A percentile compares a stretch with the other conserved stretches of the same genome.
Conservation (phyloP, 2,113 vertebrate genomes). For the Apus apus region DNA sequence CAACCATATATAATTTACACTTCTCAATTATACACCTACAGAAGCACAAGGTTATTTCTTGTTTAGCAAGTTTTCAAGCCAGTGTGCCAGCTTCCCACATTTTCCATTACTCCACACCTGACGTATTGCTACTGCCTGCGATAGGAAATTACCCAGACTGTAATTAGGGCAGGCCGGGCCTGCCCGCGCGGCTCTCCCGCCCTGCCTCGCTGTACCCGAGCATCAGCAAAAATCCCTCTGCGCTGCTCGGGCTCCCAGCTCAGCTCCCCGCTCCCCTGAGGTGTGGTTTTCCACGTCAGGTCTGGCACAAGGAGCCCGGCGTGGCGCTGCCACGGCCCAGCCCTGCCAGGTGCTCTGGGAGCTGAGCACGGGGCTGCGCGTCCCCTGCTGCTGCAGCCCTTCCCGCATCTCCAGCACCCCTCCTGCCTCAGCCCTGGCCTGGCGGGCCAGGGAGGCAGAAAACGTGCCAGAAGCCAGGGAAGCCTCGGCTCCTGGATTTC, state of each 20-base stretch:
- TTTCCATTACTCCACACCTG: conserved; percentile 33
- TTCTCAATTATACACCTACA: background rate
- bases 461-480: fast-evolving
- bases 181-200: background rate
- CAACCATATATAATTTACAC: background rate
- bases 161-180: background rate
- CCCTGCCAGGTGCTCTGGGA: fast-evolving
- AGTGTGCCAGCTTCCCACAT: background rate
- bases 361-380: fast-evolving
- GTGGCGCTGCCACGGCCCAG: fast-evolving
- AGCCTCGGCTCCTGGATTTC: fast-evolving
- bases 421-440: background rate
- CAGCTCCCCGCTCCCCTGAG: fast-evolving
- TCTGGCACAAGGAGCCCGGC: fast-evolving
- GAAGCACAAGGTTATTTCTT: background rate
- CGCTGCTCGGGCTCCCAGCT: fast-evolving
- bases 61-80: conserved; percentile 3
- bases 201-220: background rate
- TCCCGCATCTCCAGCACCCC: too few relatives aligned
- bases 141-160: background rate
- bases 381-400: too few relatives aligned
- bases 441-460: fast-evolving
- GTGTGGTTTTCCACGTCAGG: background rate
- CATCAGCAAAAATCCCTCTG: background rate
- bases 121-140: background rate